Base-by-base conservation (phyloP, 2,888 invertebrate species). In the Parapristionchus giblindavisi region DNA sequence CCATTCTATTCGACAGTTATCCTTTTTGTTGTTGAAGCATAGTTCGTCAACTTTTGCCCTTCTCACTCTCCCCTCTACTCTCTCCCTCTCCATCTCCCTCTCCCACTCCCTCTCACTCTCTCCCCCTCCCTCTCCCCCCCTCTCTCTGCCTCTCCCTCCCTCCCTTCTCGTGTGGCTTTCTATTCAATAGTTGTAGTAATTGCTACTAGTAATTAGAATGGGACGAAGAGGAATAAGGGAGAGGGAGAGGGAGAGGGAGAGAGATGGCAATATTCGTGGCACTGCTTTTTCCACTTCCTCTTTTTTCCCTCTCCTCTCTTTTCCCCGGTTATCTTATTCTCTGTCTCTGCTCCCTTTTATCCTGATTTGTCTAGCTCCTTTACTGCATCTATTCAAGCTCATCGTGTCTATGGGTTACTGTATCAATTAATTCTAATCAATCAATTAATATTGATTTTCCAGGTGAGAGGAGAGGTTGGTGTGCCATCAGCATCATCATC, bases 151-250 rank as follows among this genome's bases (percentile, higher is more conserved):
- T 48, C 63, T 40, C 40, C 17, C n/a, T n/a, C 8, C 63, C 51
- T 51, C 43, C 3, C 24, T 11, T 63, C 38, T 21, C 24, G 24
- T 66, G 32, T 27, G 38, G 61, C 11, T 61, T n/a, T 61, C 24
- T 61, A 61, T 61, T 61, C 27, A 61, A 61, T 61, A 40, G 61
- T 61, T 40, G 40, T 38, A 61, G 61, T 61, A 61, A 61, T 61
- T 61, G 61, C 38, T 38, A 61, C 38, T 61, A 61, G 61, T 66
- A 52, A 66, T 51, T 66, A 66, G 52, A 66, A n/a, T 29, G 52
- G 38, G 32, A 51, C 51, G 34, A 66, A 66, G 38, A 32, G n/a
- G 40, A 48, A 65, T 27, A 43, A 24, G 32, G 34, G 11, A n/a
- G 66, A 32, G 38, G 38, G 51, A n/a, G 24, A 66, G 29, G 17